Conservation (phyloP, 2,888 invertebrate genomes). For the Synergus gifuensis region DNA sequence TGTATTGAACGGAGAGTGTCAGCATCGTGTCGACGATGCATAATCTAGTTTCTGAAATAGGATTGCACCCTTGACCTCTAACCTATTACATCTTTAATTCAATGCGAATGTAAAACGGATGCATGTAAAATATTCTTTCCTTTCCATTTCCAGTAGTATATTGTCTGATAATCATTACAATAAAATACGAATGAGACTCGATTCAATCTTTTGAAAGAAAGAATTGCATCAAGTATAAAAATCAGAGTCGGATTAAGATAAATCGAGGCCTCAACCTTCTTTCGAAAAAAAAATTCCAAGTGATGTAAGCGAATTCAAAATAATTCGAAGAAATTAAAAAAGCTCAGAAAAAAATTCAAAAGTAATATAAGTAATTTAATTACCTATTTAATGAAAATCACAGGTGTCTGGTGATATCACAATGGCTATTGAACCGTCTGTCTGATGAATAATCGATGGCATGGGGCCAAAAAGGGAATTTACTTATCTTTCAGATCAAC, state of each 20-base stretch:
- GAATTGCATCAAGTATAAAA: too few species aligned
- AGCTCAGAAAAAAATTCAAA: too few species aligned
- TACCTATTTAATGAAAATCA: not conserved
- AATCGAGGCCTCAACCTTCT: too few species aligned
- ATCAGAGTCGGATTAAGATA: too few species aligned
- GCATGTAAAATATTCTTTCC: not conserved
- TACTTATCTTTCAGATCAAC: conserved; percentile 40
- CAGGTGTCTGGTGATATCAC: not conserved
- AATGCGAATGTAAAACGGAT: not conserved
- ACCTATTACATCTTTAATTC: conserved; percentile 6
- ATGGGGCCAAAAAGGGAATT: conserved; percentile 10
- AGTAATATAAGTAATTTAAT: not conserved
- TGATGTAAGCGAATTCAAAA: too few species aligned
- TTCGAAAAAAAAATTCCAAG: too few species aligned
- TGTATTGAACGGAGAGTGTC: conserved; percentile 24
- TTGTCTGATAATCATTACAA: not conserved
- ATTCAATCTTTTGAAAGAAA: too few species aligned
- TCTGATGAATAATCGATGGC: conserved; percentile 12
- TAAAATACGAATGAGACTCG: not conserved
- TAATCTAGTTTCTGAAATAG: conserved; percentile 35
- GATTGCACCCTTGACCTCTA: conserved; percentile 32
- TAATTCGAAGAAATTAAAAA: too few species aligned
- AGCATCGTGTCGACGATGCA: conserved; percentile 4
- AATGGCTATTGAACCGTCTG: conserved; percentile 32
- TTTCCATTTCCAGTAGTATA: not conserved